A percentile compares a stretch with the other conserved stretches of the same genome.
Evolutionary conservation across 2,113 vertebrate species (phyloP).

Genomic region (Lamprotornis superbus): DNA sequence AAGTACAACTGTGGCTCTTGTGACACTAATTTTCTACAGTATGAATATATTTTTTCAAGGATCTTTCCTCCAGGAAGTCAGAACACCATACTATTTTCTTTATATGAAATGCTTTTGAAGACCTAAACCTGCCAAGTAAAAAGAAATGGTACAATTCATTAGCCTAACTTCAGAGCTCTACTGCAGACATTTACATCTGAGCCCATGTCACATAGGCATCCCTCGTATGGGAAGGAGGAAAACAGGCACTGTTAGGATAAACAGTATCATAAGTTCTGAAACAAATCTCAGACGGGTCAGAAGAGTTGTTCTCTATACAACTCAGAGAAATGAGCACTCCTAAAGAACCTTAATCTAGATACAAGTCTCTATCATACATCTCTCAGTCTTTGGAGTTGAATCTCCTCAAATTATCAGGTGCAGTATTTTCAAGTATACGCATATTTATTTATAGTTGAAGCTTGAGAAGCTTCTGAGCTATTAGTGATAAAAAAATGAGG

Average conservation of each 20-base stretch:
- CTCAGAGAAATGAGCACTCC: neutral
- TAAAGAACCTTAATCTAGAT: neutral
- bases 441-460: neutral
- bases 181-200: neutral
- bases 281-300: neutral
- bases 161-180: neutral
- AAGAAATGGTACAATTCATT: neutral
- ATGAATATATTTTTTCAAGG: neutral
- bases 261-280: neutral
- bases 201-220: neutral
- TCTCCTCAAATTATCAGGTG: neutral
- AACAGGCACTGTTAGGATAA: neutral
- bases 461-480: neutral
- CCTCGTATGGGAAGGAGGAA: neutral
- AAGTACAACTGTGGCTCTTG: neutral
- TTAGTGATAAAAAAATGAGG: neutral
- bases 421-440: neutral
- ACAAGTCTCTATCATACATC: neutral
- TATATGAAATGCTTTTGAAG: neutral
- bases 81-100: neutral
- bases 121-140: neutral
- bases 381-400: neutral
- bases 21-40: neutral
- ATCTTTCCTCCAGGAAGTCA: neutral
- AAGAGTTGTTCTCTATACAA: neutral